phyloP scores from a whole-genome alignment of 2,797 vertebrate genomes.

The Emydoidea blandingii region DNA sequence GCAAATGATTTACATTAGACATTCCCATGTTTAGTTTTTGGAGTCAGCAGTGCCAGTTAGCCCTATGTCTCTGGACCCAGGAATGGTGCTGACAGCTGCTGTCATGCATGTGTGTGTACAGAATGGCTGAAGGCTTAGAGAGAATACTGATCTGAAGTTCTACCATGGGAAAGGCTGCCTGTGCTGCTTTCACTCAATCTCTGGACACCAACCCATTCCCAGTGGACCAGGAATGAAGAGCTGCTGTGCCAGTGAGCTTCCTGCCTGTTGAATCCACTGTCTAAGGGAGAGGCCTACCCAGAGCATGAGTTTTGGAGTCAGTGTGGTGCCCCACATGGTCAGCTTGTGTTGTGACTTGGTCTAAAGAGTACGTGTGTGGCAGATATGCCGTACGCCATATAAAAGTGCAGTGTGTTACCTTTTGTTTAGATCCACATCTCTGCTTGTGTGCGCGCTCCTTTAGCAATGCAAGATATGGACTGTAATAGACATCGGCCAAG shows the following conservation, averaged over 20 bases:
- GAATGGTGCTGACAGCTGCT: background rate
- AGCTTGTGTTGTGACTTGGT: background rate
- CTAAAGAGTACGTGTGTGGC: constrained; percentile 50
- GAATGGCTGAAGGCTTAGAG: background rate
- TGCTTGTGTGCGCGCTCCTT: constrained; percentile 36
- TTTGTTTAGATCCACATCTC: constrained; percentile 67
- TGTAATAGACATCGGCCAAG: background rate
- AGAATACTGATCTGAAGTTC: background rate
- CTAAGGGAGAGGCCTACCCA: background rate
- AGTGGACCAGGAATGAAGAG: background rate
- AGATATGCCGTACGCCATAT: constrained; percentile 49
- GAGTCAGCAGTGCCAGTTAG: background rate
- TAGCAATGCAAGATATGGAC: constrained; percentile 12
- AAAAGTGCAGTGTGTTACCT: constrained; percentile 41
- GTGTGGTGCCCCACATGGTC: background rate
- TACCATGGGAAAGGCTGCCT: background rate
- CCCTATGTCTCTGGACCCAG: background rate
- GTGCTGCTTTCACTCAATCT: background rate
- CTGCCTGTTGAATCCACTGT: background rate
- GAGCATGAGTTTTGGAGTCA: background rate
- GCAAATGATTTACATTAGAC: background rate
- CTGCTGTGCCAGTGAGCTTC: background rate
- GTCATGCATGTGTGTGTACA: background rate
- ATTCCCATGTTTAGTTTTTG: background rate
- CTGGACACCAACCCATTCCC: background rate